These are phyloP conservation scores for Bradynema listronoti DNA, from an alignment of 1,140 invertebrate genomes.

Conservation along the genomic window DNA sequence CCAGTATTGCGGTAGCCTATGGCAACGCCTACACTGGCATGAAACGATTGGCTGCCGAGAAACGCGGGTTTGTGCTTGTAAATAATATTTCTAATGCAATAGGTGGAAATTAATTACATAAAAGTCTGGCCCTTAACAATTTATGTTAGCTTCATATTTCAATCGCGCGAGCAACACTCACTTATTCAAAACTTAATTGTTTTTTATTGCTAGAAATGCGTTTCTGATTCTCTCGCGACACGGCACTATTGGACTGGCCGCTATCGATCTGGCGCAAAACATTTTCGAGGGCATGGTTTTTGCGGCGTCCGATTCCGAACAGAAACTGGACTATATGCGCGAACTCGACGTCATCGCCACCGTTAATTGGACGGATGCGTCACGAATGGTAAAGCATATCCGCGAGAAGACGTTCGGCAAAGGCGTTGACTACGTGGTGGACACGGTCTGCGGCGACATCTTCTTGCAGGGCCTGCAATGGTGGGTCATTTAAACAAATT, in stretches of 20 bases:
- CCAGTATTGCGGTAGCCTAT: conserved; percentile 28
- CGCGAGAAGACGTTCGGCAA: conserved; percentile 33
- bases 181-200: neutral
- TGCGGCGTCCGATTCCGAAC: conserved; percentile 32
- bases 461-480: conserved; percentile 33
- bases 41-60: conserved; percentile 28
- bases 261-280: conserved; percentile 34
- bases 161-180: neutral
- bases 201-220: conserved; percentile 19
- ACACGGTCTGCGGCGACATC: conserved; percentile 34
- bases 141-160: neutral
- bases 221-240: conserved; percentile 24
- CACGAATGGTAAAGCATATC: conserved; percentile 19
- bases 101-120: neutral
- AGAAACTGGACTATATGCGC: conserved; percentile 29
- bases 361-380: conserved; percentile 32
- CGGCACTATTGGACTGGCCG: conserved; percentile 34
- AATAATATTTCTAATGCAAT: neutral
- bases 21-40: conserved; percentile 37
- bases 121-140: neutral
- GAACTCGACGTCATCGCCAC: conserved; percentile 26
- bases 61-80: conserved; percentile 24
- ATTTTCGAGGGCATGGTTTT: conserved; percentile 33
- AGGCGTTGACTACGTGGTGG: conserved; percentile 36
- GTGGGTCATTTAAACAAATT: conserved; percentile 1